Base-by-base conservation (phyloP, 2,888 invertebrate species). In the Apodemia zela region DNA sequence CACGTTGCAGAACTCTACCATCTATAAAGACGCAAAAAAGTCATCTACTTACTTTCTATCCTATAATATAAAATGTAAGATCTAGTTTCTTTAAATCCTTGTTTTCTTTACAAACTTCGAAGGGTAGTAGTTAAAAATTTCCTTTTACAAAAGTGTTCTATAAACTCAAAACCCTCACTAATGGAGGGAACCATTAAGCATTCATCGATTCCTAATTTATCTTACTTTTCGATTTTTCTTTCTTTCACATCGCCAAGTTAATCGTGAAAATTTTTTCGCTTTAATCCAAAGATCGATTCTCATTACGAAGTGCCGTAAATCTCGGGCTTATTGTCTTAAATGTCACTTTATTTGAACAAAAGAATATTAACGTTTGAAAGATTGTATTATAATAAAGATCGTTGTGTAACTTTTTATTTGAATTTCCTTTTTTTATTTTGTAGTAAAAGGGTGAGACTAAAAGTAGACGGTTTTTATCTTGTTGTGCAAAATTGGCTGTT, bases 141-240 rank as follows among this genome's bases (percentile, higher is more conserved):
- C 78, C 77, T 79, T 81, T 80, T 77, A 71, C 77, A 82, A 80
- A 84, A 81, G 73, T 76, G 73, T 79, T 80, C 73, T 68, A 74
- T 76, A 81, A 84, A 81, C 84, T 85, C 80, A 80, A 84, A 86
- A 84, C 82, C 84, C 79, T 80, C 87, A 25, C 54, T 89, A 89
- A 90, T 89, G 89, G 89, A 79, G 73, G 75, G 73, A 81, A 74
- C 87, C 89, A 89, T 90, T 90, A 90, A 81, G 79, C 83, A 88
- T 86, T 85, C 87, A 87, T 89, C 84, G 89, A 87, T 85, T 83
- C 78, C 81, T 85, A 88, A 89, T 89, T 88, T 87, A 86, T 89
- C 82, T 86, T 84, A 79, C 81, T 82, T 82, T 79, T 82, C 81
- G 82, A 87, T 87, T 87, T 85, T 85, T 84, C 83, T 80, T 82